A percentile compares a stretch with the other conserved stretches of the same genome.
Evolutionary conservation across 2,113 vertebrate species (phyloP).

Genomic region (Morone saxatilis): DNA sequence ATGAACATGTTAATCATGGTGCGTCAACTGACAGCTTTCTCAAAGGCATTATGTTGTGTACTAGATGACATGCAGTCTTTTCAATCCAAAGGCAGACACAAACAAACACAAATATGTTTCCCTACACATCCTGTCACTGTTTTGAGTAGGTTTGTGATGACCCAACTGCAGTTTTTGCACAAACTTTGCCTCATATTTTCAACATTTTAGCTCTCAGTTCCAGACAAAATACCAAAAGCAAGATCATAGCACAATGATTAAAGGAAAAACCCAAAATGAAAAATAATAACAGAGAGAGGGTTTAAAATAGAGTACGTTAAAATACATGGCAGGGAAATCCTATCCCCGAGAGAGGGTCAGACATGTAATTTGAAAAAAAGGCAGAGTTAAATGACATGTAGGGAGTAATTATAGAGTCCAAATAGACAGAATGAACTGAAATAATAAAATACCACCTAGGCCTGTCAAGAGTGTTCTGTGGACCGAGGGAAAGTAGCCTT

Average conservation of each 20-base stretch:
- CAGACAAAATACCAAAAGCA: constrained; percentile 79
- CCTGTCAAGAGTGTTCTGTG: constrained; percentile 74
- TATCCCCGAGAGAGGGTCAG: constrained; percentile 80
- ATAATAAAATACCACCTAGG: constrained; percentile 85
- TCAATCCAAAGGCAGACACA: constrained; percentile 6
- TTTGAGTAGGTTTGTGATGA: constrained; percentile 10
- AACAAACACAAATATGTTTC: background rate
- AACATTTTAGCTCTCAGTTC: constrained; percentile 62
- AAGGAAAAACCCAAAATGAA: constrained; percentile 84
- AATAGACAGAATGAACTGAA: constrained; percentile 82
- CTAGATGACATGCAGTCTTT: background rate
- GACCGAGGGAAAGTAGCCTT: constrained; percentile 72
- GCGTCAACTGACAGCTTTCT: background rate
- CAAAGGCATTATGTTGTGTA: background rate
- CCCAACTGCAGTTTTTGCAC: constrained; percentile 5
- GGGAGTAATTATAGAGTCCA: constrained; percentile 84
- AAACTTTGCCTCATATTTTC: constrained; percentile 52
- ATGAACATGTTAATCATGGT: background rate
- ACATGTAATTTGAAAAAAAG: constrained; percentile 86
- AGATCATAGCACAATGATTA: constrained; percentile 79
- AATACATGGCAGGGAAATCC: constrained; percentile 83
- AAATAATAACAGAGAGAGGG: constrained; percentile 86
- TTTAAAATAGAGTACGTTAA: constrained; percentile 84
- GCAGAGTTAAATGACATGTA: constrained; percentile 78
- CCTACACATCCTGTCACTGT: background rate